Evolutionary conservation across 2,888 invertebrate genomes (phyloP).

Genomic region (Eupithecia dodoneata): DNA sequence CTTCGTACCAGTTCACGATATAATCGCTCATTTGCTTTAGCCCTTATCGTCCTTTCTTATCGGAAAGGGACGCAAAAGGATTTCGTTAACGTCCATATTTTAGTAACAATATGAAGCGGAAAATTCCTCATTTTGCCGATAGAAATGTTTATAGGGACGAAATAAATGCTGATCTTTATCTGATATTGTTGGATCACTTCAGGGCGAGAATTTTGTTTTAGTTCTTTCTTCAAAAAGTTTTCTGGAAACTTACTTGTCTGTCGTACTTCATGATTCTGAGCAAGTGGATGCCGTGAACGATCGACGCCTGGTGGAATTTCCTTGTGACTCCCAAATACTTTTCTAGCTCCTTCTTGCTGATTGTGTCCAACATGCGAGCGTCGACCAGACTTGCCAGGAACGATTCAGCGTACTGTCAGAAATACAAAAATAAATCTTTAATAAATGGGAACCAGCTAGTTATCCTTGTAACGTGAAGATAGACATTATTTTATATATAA

Average conservation of each 20-base stretch:
- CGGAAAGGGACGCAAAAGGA: constrained; percentile 54
- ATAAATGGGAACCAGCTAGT: neutral
- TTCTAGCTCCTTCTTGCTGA: constrained; percentile 97
- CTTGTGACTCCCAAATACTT: constrained; percentile 96
- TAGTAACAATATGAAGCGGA: constrained; percentile 45
- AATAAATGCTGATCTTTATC: constrained; percentile 36
- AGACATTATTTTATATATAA: neutral
- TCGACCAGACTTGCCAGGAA: constrained; percentile 96
- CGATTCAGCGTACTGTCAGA: constrained; percentile 91
- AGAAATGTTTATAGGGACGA: constrained; percentile 29
- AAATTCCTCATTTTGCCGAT: constrained; percentile 30
- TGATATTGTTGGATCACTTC: constrained; percentile 26
- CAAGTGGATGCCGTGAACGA: constrained; percentile 96
- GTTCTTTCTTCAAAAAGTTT: constrained; percentile 30
- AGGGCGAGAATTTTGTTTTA: constrained; percentile 15
- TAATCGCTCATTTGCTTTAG: constrained; percentile 67
- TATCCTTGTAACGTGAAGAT: neutral
- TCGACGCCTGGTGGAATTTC: constrained; percentile 97
- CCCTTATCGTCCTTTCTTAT: constrained; percentile 56
- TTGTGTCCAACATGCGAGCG: constrained; percentile 95
- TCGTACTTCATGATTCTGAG: constrained; percentile 96
- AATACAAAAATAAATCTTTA: constrained; percentile 8
- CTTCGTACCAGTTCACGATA: constrained; percentile 61
- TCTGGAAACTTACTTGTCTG: constrained; percentile 86
- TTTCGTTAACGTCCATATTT: constrained; percentile 49